These are phyloP conservation scores for Machaerirhynchus nigripectus DNA, from an alignment of 2,113 vertebrate species.

Conservation along the genomic window DNA sequence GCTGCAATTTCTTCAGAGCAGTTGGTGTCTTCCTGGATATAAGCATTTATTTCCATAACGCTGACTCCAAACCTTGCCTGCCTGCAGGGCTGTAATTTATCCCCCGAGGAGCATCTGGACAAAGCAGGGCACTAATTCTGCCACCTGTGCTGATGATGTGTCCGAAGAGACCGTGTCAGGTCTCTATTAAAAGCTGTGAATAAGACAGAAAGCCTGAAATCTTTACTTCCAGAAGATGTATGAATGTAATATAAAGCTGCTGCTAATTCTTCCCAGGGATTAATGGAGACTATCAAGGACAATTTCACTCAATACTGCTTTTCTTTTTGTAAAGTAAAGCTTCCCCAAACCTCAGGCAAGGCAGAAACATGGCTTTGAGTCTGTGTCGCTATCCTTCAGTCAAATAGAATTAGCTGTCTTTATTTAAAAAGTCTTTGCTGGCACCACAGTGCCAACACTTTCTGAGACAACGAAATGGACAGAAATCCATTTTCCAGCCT, in stretches of 20 bases:
- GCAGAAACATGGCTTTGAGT: background rate
- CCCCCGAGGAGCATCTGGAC: background rate
- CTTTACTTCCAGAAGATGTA: slow-evolving; percentile 5
- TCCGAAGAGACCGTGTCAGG: background rate
- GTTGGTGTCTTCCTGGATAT: background rate
- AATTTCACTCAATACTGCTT: background rate
- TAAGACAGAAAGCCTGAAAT: background rate
- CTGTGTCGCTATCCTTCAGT: background rate
- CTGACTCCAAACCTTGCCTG: background rate
- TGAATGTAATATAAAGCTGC: slow-evolving; percentile 1
- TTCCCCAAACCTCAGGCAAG: background rate
- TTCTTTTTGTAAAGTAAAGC: background rate
- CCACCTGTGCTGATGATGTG: background rate
- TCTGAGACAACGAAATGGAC: background rate
- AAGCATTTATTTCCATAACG: slow-evolving; percentile 1
- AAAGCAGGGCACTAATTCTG: slow-evolving; percentile 8
- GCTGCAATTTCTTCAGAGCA: background rate
- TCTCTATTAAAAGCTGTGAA: slow-evolving; percentile 6
- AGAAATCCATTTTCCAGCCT: slow-evolving; percentile 43
- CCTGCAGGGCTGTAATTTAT: slow-evolving; percentile 3
- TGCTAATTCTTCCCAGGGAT: slow-evolving; percentile 40
- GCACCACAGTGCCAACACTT: background rate
- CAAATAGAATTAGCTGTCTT: slow-evolving; percentile 34
- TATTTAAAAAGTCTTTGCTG: background rate
- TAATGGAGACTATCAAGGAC: slow-evolving; percentile 25